Evolutionary conservation across 2,113 vertebrate species (phyloP), one percentile per base, ranked within the genome.

Genomic region (Malurus melanocephalus): DNA sequence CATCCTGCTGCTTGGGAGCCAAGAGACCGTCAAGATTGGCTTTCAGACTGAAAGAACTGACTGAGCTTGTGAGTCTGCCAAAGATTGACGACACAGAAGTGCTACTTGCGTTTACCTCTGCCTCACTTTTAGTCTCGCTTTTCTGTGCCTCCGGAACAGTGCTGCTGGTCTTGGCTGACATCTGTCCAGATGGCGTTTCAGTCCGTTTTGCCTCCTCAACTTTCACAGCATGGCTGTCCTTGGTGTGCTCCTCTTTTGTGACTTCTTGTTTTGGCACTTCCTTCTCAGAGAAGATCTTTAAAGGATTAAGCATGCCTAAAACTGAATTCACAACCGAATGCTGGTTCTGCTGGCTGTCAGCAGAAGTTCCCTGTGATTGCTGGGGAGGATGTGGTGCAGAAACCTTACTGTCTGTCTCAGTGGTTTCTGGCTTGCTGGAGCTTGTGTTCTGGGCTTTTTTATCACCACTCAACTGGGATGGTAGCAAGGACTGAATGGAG

Each of bases 241-340:
- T 92, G 32, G 5, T 27, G 27, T 82, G 52, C 20, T 89, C 92
- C 23, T 91, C 92, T 55, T 95, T 89, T 38, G 9, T 24, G 32
- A 80, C 49, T 79, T 92, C 94, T 76, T 88, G 95, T 80, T 96
- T 95, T n/a, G 90, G 89, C 79, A 81, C 81, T 23, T 96, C 96
- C 82, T 97, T 97, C 62, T 97, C 97, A 16, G 85, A 94, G 87
- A 98, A 97, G 18, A 97, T 90, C 59, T 97, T 97, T 61, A 98
- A 95, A 88, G 97, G 97, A 87, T 97, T 98, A n/a, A 98, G 89
- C 76, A 98, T 97, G 27, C 92, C 98, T 32, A 98, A 94, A 65
- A 98, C 96, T 20, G 98, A 97, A 92, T 96, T 98, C 75, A 97
- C 91, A 85, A 97, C 87, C 1, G 94, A 96, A 78, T 85, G 92